Conservation (phyloP, 2,113 vertebrate species). For the Calidris pugnax region DNA sequence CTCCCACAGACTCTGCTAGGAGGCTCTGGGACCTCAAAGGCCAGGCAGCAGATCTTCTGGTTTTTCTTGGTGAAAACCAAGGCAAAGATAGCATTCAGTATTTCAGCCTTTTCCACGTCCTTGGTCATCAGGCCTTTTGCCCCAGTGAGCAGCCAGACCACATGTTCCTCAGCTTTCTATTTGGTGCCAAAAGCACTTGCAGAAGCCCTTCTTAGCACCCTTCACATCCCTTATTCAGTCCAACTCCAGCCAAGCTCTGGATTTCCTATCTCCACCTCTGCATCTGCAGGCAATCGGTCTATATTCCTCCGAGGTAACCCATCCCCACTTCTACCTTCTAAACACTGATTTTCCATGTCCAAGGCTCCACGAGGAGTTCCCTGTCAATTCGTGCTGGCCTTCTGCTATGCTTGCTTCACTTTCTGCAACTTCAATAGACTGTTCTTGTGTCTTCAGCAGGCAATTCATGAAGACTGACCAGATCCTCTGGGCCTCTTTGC, state of each 20-base stretch:
- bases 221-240: not conserved
- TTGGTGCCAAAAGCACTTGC: not conserved
- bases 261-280: not conserved
- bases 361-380: not conserved
- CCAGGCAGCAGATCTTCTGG: not conserved
- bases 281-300: not conserved
- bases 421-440: not conserved
- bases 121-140: not conserved
- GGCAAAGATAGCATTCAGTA: not conserved
- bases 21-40: not conserved
- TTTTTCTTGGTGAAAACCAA: not conserved
- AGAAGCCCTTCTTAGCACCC: not conserved
- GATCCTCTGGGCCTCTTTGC: not conserved
- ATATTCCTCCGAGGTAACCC: not conserved
- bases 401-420: not conserved
- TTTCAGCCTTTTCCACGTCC: not conserved
- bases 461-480: not conserved
- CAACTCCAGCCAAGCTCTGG: not conserved
- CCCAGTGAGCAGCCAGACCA: not conserved
- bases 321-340: not conserved
- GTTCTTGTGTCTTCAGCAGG: not conserved
- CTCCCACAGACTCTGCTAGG: not conserved
- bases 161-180: not conserved
- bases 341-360: no score
- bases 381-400: not conserved